Evolutionary conservation across 2,113 vertebrate genomes (phyloP).

Genomic region (Cebus imitator): DNA sequence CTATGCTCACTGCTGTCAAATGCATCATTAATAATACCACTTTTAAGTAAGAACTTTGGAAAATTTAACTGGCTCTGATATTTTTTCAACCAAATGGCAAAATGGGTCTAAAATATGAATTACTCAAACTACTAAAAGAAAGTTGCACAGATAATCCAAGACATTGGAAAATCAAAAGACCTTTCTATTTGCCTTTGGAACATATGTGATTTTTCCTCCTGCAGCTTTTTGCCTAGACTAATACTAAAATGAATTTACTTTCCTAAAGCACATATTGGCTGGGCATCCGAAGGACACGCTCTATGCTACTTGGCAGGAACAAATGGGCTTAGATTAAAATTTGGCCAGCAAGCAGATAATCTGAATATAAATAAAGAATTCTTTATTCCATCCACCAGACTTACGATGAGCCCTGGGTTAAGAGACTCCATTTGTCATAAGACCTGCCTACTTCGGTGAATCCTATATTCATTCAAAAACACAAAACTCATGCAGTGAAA

Average conservation of each 20-base stretch:
- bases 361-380: constrained; percentile 68
- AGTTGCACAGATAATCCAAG: constrained; percentile 73
- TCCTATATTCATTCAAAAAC: constrained; percentile 46
- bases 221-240: constrained; percentile 71
- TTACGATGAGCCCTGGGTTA: constrained; percentile 39
- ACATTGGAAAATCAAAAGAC: constrained; percentile 71
- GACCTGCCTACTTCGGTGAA: constrained; percentile 46
- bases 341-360: constrained; percentile 70
- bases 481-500: neutral
- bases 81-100: constrained; percentile 62
- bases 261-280: constrained; percentile 67
- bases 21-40: constrained; percentile 69
- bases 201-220: constrained; percentile 63
- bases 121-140: constrained; percentile 67
- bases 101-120: constrained; percentile 69
- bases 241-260: constrained; percentile 76
- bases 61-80: constrained; percentile 63
- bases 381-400: constrained; percentile 61
- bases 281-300: constrained; percentile 40
- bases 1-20: constrained; percentile 57
- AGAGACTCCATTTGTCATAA: constrained; percentile 57
- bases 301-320: constrained; percentile 61
- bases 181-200: constrained; percentile 74
- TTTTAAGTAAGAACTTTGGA: constrained; percentile 67
- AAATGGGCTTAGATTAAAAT: constrained; percentile 65